Conservation (phyloP, 92 coral and sea anemone species). For the Phenganax marumi region DNA sequence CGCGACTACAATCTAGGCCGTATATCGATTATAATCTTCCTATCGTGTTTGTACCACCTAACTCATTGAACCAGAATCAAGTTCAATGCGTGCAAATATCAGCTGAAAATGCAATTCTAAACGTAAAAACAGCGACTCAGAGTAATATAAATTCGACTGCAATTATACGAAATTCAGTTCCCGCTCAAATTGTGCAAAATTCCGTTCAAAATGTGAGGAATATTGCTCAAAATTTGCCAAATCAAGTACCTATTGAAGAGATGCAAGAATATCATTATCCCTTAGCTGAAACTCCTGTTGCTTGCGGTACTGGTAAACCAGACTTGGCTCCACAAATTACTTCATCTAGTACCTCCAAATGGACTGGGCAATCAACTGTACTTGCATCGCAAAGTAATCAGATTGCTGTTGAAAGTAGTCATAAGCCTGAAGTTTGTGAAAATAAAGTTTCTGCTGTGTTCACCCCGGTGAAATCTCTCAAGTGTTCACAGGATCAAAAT, state of each 20-base stretch:
- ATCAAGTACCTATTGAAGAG: no score
- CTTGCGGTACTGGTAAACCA: no score
- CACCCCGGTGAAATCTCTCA: background rate
- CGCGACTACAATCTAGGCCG: conserved; percentile 13
- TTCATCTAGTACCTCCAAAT: no score
- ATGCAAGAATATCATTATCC: no score
- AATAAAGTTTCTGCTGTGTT: background rate
- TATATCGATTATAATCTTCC: conserved; percentile 41
- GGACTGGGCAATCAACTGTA: no score
- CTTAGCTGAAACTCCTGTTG: no score
- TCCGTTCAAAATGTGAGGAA: background rate
- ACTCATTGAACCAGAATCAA: conserved; percentile 4
- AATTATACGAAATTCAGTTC: background rate
- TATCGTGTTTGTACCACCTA: conserved; percentile 41
- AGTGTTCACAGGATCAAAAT: no score
- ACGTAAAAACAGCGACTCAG: background rate
- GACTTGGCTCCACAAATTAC: no score
- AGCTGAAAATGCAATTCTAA: background rate
- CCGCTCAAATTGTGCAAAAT: background rate
- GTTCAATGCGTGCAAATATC: background rate
- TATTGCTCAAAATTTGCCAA: no score
- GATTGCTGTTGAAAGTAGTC: background rate
- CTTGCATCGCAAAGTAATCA: background rate
- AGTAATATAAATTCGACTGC: background rate
- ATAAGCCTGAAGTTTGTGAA: conserved; percentile 3